Base-by-base conservation (phyloP, 2,888 invertebrate genomes). In the Andrena marginata region DNA sequence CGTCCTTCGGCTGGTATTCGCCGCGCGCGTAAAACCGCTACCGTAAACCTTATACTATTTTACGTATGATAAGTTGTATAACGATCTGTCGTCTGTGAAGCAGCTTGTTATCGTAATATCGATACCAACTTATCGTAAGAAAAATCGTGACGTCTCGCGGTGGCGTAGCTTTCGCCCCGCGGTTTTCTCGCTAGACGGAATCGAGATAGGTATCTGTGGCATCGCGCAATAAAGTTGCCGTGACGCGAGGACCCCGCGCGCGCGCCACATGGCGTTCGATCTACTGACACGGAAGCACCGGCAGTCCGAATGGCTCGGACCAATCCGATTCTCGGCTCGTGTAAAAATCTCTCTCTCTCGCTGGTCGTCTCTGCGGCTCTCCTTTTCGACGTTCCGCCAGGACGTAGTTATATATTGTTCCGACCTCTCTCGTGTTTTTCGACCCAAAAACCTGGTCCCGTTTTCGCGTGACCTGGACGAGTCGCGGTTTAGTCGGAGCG, bases 361-460 rank as follows among this genome's bases (percentile, higher is more conserved):
- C n/a, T 13, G 29, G 7, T 60, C n/a, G 60, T 31, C 29, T 8
- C 60, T n/a, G 60, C 1, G 51, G 33, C 23, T 33, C 23, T 33
- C 2, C 26, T 33, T 16, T 5, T 13, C 16, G 54, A 68, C 68
- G 26, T 4, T 16, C 26, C 2, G 67, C 51, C 67, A 16, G 26
- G 51, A 33, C 54, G 20, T 16, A 8, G 26, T 65, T 31, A 51
- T 20, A 33, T 49, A 49, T 67, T 31, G 33, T 16, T 13, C 10
- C 54, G 54, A 68, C 56, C 65, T 72, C 49, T 10, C 20, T 31
- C 20, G 49, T 64, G 26, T 70, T 68, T 67, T 67, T 54, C 49
- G 33, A 82, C 49, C 64, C 49, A 68, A 65, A 77, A 71, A 60
- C 77, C 71, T 51, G 49, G 31, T 56, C 42, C 31, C 35, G 42